Evolutionary conservation across 2,113 vertebrate genomes (phyloP).

Genomic region (Pithys albifrons): DNA sequence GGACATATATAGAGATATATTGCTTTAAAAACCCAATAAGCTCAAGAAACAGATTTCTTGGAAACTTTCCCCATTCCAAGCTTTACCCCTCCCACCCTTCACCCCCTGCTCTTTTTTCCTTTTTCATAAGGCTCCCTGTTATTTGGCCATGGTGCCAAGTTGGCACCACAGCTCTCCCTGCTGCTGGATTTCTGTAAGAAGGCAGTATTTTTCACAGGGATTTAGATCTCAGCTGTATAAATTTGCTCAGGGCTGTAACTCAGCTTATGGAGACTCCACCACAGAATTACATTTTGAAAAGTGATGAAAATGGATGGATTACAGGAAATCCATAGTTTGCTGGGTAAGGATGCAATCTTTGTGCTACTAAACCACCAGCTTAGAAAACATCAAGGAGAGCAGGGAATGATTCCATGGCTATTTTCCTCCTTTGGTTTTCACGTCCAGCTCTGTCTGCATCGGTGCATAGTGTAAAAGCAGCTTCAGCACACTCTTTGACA

Average conservation of each 20-base stretch:
- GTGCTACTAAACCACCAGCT: neutral
- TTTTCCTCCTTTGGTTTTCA: neutral
- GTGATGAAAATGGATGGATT: constrained; percentile 13
- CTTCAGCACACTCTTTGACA: neutral
- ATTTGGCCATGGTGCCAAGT: constrained; percentile 32
- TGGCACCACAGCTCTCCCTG: constrained; percentile 42
- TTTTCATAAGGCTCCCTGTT: constrained; percentile 52
- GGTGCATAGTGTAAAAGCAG: neutral
- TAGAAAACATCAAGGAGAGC: neutral
- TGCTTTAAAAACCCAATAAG: constrained; percentile 50
- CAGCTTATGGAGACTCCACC: neutral
- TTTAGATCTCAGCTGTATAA: constrained; percentile 64
- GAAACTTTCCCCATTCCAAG: constrained; percentile 43
- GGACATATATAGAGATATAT: constrained; percentile 65
- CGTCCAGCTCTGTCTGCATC: neutral
- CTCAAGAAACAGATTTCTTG: constrained; percentile 45
- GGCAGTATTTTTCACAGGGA: constrained; percentile 46
- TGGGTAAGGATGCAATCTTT: neutral
- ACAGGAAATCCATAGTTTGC: fast-evolving
- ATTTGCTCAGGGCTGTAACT: constrained; percentile 18
- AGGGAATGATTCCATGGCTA: neutral
- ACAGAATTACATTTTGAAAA: constrained; percentile 14
- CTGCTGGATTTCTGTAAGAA: constrained; percentile 58
- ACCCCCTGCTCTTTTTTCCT: constrained; percentile 42
- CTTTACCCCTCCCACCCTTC: neutral